phyloP scores from a whole-genome alignment of 2,113 vertebrate species.

The Heteronetta atricapilla region DNA sequence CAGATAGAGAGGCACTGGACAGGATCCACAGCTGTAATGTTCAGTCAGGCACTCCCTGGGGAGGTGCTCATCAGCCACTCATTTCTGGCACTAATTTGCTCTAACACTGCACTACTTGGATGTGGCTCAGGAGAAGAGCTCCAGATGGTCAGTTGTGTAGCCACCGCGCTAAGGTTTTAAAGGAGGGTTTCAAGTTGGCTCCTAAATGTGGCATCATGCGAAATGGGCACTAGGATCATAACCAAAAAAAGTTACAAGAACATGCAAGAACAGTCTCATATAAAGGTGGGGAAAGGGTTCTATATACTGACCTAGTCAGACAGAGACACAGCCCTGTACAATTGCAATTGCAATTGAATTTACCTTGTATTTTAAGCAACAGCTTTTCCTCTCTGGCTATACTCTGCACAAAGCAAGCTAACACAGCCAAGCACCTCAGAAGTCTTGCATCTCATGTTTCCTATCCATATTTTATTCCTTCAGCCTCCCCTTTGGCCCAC shows the following conservation, averaged over 20 bases:
- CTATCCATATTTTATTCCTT: background rate
- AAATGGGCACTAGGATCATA: background rate
- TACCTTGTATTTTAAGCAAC: background rate
- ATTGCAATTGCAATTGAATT: conserved; percentile 4
- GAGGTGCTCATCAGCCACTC: background rate
- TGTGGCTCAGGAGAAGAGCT: background rate
- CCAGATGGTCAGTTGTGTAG: conserved; percentile 1
- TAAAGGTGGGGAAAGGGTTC: background rate
- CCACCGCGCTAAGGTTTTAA: background rate
- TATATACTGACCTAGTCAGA: background rate
- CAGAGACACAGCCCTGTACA: background rate
- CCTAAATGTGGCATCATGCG: background rate
- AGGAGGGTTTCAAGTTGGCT: background rate
- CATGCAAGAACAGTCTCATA: background rate
- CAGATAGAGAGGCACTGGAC: background rate
- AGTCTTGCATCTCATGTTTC: conserved; percentile 6
- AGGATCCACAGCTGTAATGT: background rate
- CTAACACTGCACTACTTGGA: background rate
- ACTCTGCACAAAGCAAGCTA: background rate
- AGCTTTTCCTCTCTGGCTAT: background rate
- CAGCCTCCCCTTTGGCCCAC: background rate
- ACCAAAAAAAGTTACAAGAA: background rate
- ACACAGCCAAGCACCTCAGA: background rate
- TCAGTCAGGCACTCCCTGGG: background rate
- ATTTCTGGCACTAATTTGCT: background rate